Evolutionary conservation across 2,888 invertebrate species (phyloP).

Genomic region (Cecidostiba fungosa): DNA sequence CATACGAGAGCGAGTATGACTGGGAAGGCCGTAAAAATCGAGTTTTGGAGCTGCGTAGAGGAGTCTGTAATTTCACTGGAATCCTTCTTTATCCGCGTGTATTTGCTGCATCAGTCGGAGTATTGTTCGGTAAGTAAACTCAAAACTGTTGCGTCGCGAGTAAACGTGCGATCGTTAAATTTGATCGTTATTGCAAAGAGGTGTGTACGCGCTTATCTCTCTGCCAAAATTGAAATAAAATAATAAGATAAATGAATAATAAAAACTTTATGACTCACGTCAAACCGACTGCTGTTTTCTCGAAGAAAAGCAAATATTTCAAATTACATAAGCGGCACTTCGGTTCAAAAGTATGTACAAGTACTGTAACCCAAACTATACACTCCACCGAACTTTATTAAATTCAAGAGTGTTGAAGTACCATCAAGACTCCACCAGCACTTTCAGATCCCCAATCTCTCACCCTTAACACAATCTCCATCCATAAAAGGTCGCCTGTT

Average conservation of each 20-base stretch:
- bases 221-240: slow-evolving; percentile 1
- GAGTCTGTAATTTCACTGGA: neutral
- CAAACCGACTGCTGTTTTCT: neutral
- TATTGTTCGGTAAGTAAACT: neutral
- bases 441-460: neutral
- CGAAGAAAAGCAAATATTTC: neutral
- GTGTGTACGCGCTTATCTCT: neutral
- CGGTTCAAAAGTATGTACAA: neutral
- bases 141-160: neutral
- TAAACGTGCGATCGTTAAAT: neutral
- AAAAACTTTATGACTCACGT: neutral
- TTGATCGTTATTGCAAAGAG: neutral
- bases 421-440: neutral
- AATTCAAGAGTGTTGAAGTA: neutral
- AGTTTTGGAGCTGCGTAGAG: slow-evolving; percentile 7
- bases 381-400: neutral
- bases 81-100: neutral
- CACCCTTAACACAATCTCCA: neutral
- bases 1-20: neutral
- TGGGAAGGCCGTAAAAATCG: slow-evolving; percentile 24
- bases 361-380: neutral
- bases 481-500: neutral
- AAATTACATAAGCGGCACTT: neutral
- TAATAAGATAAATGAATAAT: neutral
- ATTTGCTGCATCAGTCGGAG: neutral